Percentiles rank a stretch among this genome's conserved stretches.
Conservation (phyloP, 2,797 vertebrate genomes). For the Poecilia velifera region DNA sequence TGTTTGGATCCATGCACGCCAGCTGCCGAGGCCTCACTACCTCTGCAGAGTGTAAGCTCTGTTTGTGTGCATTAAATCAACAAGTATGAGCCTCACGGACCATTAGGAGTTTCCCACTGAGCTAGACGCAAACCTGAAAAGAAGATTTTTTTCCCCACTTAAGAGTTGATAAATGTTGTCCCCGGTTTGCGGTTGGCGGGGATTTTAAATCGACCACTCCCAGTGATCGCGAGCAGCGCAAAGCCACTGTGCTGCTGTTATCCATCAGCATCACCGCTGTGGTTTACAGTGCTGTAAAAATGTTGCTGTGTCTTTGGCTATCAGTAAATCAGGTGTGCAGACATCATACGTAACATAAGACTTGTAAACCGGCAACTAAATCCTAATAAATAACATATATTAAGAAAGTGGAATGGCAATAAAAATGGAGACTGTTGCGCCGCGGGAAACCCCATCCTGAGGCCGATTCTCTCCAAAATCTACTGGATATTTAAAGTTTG, state of each 20-base stretch:
- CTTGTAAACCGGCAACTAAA: constrained; percentile 60
- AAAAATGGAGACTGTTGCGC: constrained; percentile 64
- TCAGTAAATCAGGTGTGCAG: constrained; percentile 69
- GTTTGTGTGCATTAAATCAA: constrained; percentile 62
- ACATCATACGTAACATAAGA: constrained; percentile 63
- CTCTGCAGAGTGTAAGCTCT: constrained; percentile 41
- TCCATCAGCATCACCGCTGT: constrained; percentile 61
- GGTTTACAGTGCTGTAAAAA: constrained; percentile 73
- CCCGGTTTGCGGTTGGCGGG: constrained; percentile 27
- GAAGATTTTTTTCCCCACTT: constrained; percentile 44
- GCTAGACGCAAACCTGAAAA: constrained; percentile 27
- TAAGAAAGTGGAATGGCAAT: constrained; percentile 48
- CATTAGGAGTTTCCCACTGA: constrained; percentile 27
- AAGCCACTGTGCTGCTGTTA: constrained; percentile 46
- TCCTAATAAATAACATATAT: constrained; percentile 68
- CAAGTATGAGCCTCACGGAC: constrained; percentile 51
- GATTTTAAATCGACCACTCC: constrained; percentile 39
- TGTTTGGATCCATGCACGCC: constrained; percentile 40
- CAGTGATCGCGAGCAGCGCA: constrained; percentile 46
- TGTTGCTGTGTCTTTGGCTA: constrained; percentile 57
- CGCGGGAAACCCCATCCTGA: constrained; percentile 56
- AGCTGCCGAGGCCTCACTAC: constrained; percentile 24
- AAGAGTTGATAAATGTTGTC: constrained; percentile 57
- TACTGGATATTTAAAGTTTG: constrained; percentile 32
- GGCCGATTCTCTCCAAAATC: constrained; percentile 14